Evolutionary conservation across 2,797 vertebrate species (phyloP).

Genomic region (Macrochelys suwanniensis): DNA sequence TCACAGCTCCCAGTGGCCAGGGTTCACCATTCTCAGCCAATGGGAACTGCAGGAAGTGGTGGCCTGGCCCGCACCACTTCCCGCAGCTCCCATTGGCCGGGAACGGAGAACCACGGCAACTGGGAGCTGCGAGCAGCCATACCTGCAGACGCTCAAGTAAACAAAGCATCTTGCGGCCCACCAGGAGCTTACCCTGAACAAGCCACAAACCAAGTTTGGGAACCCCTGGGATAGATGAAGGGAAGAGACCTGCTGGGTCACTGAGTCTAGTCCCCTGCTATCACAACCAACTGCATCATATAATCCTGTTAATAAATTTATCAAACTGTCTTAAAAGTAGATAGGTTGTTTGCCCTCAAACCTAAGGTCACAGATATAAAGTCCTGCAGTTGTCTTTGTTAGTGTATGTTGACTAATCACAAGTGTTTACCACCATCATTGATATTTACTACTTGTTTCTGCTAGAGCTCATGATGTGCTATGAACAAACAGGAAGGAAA

Average conservation of each 20-base stretch:
- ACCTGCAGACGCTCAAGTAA: too few relatives aligned
- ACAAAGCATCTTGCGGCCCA: too few relatives aligned
- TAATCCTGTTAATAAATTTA: neutral
- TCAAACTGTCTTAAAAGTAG: neutral
- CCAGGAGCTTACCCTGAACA: too few relatives aligned
- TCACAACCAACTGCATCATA: neutral
- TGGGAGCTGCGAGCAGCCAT: too few relatives aligned
- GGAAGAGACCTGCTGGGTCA: neutral
- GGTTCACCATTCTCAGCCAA: too few relatives aligned
- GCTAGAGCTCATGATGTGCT: neutral
- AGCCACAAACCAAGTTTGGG: too few relatives aligned
- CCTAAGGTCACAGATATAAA: neutral
- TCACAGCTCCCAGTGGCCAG: too few relatives aligned
- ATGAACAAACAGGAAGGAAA: neutral
- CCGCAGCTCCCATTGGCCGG: too few relatives aligned
- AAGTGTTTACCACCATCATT: neutral
- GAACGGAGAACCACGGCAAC: too few relatives aligned
- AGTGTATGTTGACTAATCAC: neutral
- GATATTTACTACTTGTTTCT: neutral
- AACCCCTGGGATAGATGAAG: too few relatives aligned
- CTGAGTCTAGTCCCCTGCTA: neutral
- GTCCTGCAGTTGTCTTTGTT: neutral
- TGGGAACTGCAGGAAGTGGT: too few relatives aligned
- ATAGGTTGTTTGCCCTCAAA: neutral
- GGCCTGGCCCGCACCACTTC: too few relatives aligned